These are phyloP conservation scores for Porites evermanni DNA, from an alignment of 92 coral and sea anemone species.

Conservation along the genomic window DNA sequence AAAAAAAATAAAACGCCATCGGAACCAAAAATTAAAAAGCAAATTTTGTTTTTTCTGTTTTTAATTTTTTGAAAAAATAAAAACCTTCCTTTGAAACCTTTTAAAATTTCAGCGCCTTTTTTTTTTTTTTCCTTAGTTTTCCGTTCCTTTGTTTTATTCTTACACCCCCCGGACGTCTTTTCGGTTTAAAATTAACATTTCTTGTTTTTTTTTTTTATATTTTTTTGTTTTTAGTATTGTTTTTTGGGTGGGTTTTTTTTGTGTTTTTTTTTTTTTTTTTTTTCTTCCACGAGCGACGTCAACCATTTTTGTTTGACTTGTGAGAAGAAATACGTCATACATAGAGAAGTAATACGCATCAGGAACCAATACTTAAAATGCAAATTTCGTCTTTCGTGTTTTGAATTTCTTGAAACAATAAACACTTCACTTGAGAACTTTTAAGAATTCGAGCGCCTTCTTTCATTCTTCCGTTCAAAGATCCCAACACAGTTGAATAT, in stretches of 20 bases:
- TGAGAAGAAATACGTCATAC: neutral
- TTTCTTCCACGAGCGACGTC: neutral
- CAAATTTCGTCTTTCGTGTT: conserved; percentile 30
- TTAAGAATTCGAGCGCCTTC: neutral
- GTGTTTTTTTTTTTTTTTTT: too few relatives aligned
- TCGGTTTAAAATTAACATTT: too few relatives aligned
- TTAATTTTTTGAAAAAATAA: too few relatives aligned
- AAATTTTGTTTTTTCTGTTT: too few relatives aligned
- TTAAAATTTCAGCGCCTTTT: neutral
- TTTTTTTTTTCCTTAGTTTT: too few relatives aligned
- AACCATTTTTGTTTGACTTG: neutral
- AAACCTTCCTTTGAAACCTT: neutral
- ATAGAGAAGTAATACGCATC: neutral
- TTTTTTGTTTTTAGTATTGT: too few relatives aligned
- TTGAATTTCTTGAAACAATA: conserved; percentile 23
- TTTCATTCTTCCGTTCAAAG: neutral
- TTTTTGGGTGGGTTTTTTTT: too few relatives aligned
- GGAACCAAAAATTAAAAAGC: too few relatives aligned
- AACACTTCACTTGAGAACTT: neutral
- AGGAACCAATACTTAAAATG: conserved; percentile 12
- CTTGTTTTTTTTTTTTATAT: too few relatives aligned
- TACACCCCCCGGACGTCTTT: too few relatives aligned
- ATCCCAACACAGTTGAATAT: neutral
- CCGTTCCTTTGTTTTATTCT: too few relatives aligned
- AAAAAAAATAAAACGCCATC: too few relatives aligned